Percentiles rank a stretch among this genome's conserved stretches.
Conservation (phyloP, 2,113 vertebrate genomes). For the Climacteris rufus region DNA sequence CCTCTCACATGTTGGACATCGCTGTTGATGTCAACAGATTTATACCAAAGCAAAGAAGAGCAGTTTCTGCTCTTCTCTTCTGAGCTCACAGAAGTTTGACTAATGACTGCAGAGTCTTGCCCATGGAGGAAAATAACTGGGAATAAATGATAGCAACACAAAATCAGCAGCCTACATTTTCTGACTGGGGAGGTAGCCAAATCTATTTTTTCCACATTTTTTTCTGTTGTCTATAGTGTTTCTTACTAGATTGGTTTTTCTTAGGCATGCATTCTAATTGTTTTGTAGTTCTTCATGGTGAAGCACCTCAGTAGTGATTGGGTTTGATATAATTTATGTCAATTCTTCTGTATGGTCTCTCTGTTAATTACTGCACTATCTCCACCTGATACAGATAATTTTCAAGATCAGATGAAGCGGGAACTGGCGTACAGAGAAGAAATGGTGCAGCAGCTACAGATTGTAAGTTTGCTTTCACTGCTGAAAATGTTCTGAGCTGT, state of each 20-base stretch:
- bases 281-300: background rate
- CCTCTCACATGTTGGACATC: background rate
- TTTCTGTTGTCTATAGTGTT: background rate
- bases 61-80: background rate
- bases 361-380: background rate
- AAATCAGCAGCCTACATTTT: background rate
- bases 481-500: background rate
- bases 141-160: background rate
- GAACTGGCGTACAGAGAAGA: slow-evolving; percentile 97
- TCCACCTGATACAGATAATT: slow-evolving; percentile 82
- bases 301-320: background rate
- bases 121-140: background rate
- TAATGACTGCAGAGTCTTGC: background rate
- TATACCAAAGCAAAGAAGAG: background rate
- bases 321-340: background rate
- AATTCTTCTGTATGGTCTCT: background rate
- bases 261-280: background rate
- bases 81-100: background rate
- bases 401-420: slow-evolving; percentile 98
- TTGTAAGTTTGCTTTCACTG: slow-evolving; percentile 75
- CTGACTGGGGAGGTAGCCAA: background rate
- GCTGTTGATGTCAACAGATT: background rate
- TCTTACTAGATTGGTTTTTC: background rate
- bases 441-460: slow-evolving; percentile 98
- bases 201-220: background rate